Conservation (phyloP, 2,113 vertebrate species). For the Anser cygnoides region DNA sequence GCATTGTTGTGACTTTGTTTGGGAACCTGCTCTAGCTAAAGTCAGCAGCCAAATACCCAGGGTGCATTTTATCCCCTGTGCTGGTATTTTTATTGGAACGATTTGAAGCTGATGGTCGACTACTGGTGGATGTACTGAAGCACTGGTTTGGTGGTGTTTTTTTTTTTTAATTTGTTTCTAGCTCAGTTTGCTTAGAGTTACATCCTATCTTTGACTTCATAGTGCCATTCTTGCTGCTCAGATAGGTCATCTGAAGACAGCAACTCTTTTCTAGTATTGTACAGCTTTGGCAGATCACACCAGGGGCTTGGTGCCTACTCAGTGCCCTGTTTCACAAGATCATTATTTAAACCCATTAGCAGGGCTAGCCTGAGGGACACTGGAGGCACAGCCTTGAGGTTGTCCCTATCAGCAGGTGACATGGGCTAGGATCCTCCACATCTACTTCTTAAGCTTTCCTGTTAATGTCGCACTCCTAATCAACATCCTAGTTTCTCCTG, state of each 20-base stretch:
- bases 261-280: background rate
- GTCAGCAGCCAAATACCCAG: background rate
- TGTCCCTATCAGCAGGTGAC: background rate
- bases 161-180: background rate
- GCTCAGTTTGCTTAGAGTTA: background rate
- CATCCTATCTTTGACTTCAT: background rate
- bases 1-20: background rate
- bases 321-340: too few relatives aligned
- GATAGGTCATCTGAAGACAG: background rate
- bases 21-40: background rate
- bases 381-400: background rate
- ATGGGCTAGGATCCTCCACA: too few relatives aligned
- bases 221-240: background rate
- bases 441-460: background rate
- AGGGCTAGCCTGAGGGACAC: background rate
- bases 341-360: background rate
- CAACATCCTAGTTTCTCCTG: background rate
- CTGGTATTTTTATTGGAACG: background rate
- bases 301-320: background rate
- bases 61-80: background rate
- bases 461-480: background rate
- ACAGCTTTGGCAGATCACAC: background rate
- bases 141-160: background rate
- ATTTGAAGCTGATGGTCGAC: background rate
- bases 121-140: background rate